Evolutionary conservation across 2,888 invertebrate genomes (phyloP).

Genomic region (Masnerella sp.): DNA sequence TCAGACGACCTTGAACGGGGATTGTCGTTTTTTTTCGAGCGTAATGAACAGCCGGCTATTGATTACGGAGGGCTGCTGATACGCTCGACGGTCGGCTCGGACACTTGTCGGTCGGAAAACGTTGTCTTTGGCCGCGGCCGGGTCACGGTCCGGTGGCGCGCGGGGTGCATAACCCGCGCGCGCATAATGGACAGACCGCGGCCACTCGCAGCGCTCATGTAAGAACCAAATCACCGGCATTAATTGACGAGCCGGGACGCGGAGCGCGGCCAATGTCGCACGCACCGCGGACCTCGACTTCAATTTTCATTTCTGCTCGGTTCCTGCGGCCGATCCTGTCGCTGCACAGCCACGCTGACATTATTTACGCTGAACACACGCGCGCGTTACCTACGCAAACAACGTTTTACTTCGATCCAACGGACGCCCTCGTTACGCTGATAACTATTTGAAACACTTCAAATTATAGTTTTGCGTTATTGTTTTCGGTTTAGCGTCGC

Average conservation of each 20-base stretch:
- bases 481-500: slow-evolving; percentile 4
- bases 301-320: neutral
- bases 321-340: neutral
- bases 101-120: slow-evolving; percentile 48
- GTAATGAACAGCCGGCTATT: slow-evolving; percentile 46
- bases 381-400: slow-evolving; percentile 36
- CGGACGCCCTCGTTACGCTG: slow-evolving; percentile 28
- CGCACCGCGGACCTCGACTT: slow-evolving; percentile 8
- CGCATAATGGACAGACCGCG: slow-evolving; percentile 68
- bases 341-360: no score
- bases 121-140: slow-evolving; percentile 65
- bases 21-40: no score
- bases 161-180: slow-evolving; percentile 62
- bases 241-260: slow-evolving; percentile 44
- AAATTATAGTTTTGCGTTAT: slow-evolving; percentile 4
- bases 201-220: slow-evolving; percentile 35
- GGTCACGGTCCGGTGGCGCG: slow-evolving; percentile 71
- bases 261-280: slow-evolving; percentile 18
- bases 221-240: slow-evolving; percentile 50
- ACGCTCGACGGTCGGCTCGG: slow-evolving; percentile 47
- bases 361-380: slow-evolving; percentile 19
- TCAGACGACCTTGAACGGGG: no score
- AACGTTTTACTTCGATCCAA: slow-evolving; percentile 44
- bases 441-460: slow-evolving; percentile 46
- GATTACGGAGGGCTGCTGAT: slow-evolving; percentile 47